These are phyloP conservation scores for Micropoecilia bifurca DNA, from an alignment of 2,797 vertebrate species.

Conservation along the genomic window DNA sequence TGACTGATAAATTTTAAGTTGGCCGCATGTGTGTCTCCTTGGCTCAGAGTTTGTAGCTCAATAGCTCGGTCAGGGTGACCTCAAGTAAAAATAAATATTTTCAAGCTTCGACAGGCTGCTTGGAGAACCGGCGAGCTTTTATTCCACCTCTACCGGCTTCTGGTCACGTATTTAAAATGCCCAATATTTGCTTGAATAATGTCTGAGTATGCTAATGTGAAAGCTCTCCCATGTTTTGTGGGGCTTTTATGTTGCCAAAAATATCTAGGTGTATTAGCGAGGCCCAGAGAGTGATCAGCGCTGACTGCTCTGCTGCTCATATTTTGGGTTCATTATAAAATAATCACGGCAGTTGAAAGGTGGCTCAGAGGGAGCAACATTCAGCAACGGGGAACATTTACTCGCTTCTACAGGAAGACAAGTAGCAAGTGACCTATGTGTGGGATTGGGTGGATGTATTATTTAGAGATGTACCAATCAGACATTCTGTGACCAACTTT, in stretches of 20 bases:
- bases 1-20: conserved; percentile 57
- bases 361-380: conserved; percentile 51
- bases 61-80: conserved; percentile 44
- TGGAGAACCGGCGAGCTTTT: conserved; percentile 36
- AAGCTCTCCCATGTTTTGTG: conserved; percentile 65
- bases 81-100: conserved; percentile 65
- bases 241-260: conserved; percentile 71
- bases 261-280: conserved; percentile 72
- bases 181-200: conserved; percentile 61
- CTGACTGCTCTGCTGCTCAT: conserved; percentile 69
- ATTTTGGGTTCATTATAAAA: conserved; percentile 81
- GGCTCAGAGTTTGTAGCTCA: conserved; percentile 29
- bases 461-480: background rate
- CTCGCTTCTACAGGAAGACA: conserved; percentile 44
- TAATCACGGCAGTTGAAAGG: conserved; percentile 76
- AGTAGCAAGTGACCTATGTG: conserved; percentile 63
- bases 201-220: conserved; percentile 66
- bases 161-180: conserved; percentile 46
- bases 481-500: background rate
- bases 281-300: conserved; percentile 64
- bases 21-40: conserved; percentile 37
- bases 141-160: conserved; percentile 34
- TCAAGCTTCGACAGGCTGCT: conserved; percentile 31
- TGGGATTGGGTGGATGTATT: conserved; percentile 7
- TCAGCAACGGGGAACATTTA: conserved; percentile 45